Conservation (phyloP, 2,888 invertebrate genomes). For the Brenthis daphne region DNA sequence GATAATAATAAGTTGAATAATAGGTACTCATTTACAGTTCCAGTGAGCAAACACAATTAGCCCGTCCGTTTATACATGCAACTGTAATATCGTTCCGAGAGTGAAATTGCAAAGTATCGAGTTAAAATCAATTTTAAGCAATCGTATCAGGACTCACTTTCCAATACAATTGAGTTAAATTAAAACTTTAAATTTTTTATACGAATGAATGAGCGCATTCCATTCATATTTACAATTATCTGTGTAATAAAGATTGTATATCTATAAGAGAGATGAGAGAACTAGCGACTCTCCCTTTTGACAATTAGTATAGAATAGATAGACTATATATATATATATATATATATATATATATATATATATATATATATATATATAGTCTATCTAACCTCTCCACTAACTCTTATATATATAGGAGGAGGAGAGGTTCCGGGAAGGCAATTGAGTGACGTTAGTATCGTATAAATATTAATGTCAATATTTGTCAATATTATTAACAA, state of each 20-base stretch:
- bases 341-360: too few relatives aligned
- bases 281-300: too few relatives aligned
- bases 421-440: too few relatives aligned
- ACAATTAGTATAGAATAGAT: too few relatives aligned
- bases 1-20: slow-evolving; percentile 21
- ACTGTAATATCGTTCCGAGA: slow-evolving; percentile 39
- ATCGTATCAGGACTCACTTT: slow-evolving; percentile 20
- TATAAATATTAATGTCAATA: too few relatives aligned
- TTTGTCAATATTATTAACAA: too few relatives aligned
- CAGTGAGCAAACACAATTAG: slow-evolving; percentile 32
- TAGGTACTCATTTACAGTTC: slow-evolving; percentile 16
- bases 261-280: too few relatives aligned
- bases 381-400: too few relatives aligned
- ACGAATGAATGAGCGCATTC: slow-evolving; percentile 16
- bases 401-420: too few relatives aligned
- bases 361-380: too few relatives aligned
- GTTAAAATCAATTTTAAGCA: slow-evolving; percentile 28
- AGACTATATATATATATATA: too few relatives aligned
- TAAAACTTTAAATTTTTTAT: slow-evolving; percentile 15
- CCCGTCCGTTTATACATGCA: slow-evolving; percentile 33
- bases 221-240: slow-evolving; percentile 10
- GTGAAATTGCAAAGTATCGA: slow-evolving; percentile 38
- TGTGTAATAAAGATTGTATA: not conserved
- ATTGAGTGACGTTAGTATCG: too few relatives aligned
- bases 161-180: not conserved